These are phyloP conservation scores for Trichogramma pretiosum DNA, from an alignment of 1,140 invertebrate species.

Conservation along the genomic window DNA sequence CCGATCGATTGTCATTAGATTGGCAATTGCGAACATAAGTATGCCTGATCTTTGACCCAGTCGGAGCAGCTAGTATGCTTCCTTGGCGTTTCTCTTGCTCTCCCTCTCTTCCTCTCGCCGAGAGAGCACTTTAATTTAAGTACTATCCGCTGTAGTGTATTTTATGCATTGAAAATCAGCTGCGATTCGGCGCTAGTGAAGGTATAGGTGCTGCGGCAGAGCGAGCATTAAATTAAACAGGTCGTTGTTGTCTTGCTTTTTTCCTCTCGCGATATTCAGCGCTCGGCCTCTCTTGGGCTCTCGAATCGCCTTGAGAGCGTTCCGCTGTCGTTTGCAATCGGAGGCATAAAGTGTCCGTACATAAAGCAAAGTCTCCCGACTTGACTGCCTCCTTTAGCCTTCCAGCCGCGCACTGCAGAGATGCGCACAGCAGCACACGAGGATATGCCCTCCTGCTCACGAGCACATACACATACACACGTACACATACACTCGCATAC, in stretches of 20 bases:
- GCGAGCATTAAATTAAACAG: constrained; percentile 38
- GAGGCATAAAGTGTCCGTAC: constrained; percentile 44
- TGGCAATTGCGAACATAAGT: constrained; percentile 27
- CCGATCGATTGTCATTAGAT: too few relatives aligned
- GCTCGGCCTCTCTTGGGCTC: too few relatives aligned
- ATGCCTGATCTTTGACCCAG: constrained; percentile 37
- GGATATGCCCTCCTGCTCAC: too few relatives aligned
- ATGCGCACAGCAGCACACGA: too few relatives aligned
- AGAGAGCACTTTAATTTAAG: not conserved
- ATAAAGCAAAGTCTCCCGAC: constrained; percentile 36
- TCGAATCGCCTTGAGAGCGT: constrained; percentile 39
- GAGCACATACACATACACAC: too few relatives aligned
- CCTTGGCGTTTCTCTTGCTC: too few relatives aligned
- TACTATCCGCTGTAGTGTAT: constrained; percentile 1
- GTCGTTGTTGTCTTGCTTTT: constrained; percentile 31
- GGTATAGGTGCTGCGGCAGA: not conserved
- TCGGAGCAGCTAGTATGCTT: not conserved
- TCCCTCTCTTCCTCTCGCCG: not conserved
- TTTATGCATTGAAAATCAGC: not conserved
- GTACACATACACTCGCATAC: too few relatives aligned
- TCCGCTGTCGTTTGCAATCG: constrained; percentile 46
- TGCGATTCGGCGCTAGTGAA: too few relatives aligned
- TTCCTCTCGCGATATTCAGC: too few relatives aligned
- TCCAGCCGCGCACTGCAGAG: too few relatives aligned
- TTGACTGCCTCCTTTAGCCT: too few relatives aligned